Conservation (phyloP, 2,797 vertebrate genomes). For the Taeniopygia guttata region DNA sequence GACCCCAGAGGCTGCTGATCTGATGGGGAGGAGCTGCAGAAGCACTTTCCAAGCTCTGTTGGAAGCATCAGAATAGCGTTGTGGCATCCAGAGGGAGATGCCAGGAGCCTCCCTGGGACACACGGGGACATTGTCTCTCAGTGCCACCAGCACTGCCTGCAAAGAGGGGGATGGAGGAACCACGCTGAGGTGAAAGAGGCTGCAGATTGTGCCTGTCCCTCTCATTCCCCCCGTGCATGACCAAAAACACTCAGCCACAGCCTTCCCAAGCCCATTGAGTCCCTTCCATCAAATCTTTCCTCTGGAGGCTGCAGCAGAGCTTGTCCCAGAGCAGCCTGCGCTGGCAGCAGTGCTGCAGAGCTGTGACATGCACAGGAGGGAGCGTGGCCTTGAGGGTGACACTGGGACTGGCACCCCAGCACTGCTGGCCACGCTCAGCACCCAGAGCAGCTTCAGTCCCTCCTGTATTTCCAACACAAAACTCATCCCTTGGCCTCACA, state of each 20-base stretch:
- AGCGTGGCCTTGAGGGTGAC: not conserved
- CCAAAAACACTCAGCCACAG: not conserved
- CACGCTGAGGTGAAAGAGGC: not conserved
- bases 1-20: not conserved
- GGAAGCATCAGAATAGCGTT: fast-evolving
- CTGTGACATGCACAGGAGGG: fast-evolving
- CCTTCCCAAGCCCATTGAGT: fast-evolving
- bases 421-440: not conserved
- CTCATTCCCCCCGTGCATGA: fast-evolving
- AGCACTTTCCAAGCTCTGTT: fast-evolving
- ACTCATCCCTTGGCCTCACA: not conserved
- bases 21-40: not conserved
- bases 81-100: not conserved
- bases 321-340: not conserved
- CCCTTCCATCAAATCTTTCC: too few relatives aligned
- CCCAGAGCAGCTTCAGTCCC: not conserved
- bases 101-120: fast-evolving
- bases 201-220: not conserved
- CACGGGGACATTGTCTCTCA: fast-evolving
- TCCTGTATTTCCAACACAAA: not conserved
- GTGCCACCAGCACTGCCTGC: not conserved
- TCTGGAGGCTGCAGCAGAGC: not conserved
- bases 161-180: not conserved
- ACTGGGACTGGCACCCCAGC: not conserved
- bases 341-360: not conserved